Evolutionary conservation across 2,113 vertebrate genomes (phyloP).

Genomic region (Barnardius zonarius): DNA sequence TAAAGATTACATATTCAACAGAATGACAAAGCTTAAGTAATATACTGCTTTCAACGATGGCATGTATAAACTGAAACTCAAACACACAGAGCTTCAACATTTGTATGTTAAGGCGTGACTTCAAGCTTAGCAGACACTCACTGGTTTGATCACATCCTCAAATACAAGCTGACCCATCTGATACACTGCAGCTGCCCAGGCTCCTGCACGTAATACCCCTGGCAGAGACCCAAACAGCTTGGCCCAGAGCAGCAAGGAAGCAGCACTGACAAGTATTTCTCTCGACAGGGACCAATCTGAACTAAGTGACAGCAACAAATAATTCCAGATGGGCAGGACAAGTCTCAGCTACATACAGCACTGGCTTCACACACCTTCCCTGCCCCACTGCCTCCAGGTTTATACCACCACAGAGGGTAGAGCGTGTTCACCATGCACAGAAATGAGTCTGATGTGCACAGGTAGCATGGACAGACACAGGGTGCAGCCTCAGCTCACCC

Average conservation of each 20-base stretch:
- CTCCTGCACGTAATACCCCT: fast-evolving
- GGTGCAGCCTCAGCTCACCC: background rate
- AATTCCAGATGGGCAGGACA: background rate
- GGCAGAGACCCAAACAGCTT: background rate
- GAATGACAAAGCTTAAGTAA: background rate
- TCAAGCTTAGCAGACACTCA: background rate
- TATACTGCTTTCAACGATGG: fast-evolving
- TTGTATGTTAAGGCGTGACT: background rate
- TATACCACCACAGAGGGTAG: background rate
- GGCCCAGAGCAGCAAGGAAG: background rate
- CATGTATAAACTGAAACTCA: background rate
- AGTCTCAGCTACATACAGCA: fast-evolving
- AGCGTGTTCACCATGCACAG: background rate
- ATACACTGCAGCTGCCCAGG: background rate
- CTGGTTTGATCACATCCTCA: background rate
- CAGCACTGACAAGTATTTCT: background rate
- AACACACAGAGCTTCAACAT: background rate
- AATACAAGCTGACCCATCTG: background rate
- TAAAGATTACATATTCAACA: background rate
- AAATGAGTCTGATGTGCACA: background rate
- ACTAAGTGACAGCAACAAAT: background rate
- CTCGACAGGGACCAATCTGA: background rate
- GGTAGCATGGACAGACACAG: background rate
- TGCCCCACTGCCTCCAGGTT: background rate
- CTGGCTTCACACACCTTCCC: background rate